Base-by-base conservation (phyloP, 2,797 vertebrate genomes). In the Scolopax bukidnonensis region DNA sequence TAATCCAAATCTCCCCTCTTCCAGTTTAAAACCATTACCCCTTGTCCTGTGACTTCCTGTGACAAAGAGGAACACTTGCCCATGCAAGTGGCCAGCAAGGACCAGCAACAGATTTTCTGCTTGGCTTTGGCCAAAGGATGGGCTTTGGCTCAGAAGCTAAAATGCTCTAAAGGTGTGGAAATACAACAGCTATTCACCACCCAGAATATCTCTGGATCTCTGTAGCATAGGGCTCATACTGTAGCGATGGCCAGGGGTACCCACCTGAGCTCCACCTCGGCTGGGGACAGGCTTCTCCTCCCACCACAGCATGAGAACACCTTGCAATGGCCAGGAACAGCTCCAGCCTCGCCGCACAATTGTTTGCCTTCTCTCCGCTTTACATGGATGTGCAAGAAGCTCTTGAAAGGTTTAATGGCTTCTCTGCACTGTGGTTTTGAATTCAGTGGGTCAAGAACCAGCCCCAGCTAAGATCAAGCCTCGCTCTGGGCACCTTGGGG, bases 141-240 rank as follows among this genome's bases (percentile, higher is more conserved):
- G 27, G 28, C 32, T 78, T 53, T 69, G 45, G 12, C 56, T 81
- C 36, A 71, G 78, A 53, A 60, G 27, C 33, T 13, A 27, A 25
- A 36, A 28, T 5, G 27, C 6, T 50, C 9, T 19, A 18, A 41
- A 24, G n/a, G 6, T 4, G 24, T 11, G 32, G 41, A 54, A 78
- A 56, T 10, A 38, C 8, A 12, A 23, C 23, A 16, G n/a, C 28
- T 33, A 36, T 57, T 57, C 56, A 11, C 32, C 19, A 18, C 38
- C 40, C 33, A 4, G 57, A 21, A 41, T 0, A 40, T 0, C 1
- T 0, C n/a, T 4, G 30, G 38, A 12, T 12, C 43, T 7, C 38
- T 15, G 73, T 13, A 10, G 47, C 1, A 1, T 0, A 15, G 4
- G 16, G 8, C 48, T 68, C 48, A 1, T 0, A 1, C 32, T 5